These are phyloP conservation scores for Patiria pectinifera DNA, from an alignment of 53 echinoderm and acorn worm species.

Conservation along the genomic window DNA sequence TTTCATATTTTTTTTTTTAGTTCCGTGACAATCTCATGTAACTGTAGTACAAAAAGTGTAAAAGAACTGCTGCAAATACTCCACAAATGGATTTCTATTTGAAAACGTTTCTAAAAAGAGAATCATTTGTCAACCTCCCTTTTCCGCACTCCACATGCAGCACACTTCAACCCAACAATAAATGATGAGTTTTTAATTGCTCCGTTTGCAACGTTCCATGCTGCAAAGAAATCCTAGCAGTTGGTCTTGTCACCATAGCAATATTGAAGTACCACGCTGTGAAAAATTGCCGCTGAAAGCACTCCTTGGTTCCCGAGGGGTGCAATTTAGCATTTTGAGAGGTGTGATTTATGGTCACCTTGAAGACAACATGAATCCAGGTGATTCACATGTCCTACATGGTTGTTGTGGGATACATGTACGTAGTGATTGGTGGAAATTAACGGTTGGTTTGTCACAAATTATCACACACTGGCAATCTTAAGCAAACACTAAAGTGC, in stretches of 20 bases:
- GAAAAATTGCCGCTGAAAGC: background rate
- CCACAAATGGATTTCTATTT: too few species aligned
- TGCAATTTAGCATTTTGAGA: constrained; percentile 1
- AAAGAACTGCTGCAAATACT: too few species aligned
- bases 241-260: background rate
- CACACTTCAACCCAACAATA: background rate
- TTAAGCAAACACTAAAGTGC: too few species aligned
- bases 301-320: background rate
- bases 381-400: background rate
- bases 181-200: background rate
- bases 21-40: too few species aligned
- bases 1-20: too few species aligned
- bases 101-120: too few species aligned
- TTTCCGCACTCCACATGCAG: background rate
- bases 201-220: background rate
- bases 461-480: too few species aligned
- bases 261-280: background rate
- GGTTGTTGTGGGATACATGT: background rate
- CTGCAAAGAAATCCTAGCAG: background rate
- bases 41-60: too few species aligned
- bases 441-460: too few species aligned
- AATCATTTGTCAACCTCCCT: background rate
- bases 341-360: background rate
- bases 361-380: background rate
- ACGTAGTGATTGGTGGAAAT: background rate